Conservation (phyloP, 2,888 invertebrate species). For the Tetanocera ferruginea region DNA sequence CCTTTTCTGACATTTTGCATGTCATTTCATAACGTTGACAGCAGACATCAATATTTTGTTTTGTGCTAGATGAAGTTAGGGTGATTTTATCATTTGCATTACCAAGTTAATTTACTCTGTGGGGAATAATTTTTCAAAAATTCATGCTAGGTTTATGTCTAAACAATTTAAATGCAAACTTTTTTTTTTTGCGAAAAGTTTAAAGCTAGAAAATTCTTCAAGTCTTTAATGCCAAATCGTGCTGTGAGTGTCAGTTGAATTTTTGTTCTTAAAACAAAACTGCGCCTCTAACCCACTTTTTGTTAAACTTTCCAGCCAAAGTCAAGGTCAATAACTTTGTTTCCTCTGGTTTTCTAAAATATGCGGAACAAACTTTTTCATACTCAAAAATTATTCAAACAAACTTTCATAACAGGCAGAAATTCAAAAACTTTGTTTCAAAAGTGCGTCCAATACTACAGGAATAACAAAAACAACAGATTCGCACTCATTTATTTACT, state of each 20-base stretch:
- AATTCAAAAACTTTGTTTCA: slow-evolving; percentile 31
- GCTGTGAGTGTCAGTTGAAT: not conserved
- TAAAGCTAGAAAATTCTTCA: not conserved
- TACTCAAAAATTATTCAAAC: slow-evolving; percentile 9
- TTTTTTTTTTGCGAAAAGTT: not conserved
- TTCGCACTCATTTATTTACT: not conserved
- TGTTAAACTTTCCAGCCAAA: slow-evolving; percentile 25
- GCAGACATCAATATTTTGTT: slow-evolving; percentile 59
- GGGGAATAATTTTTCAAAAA: slow-evolving; percentile 12
- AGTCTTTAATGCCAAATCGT: not conserved
- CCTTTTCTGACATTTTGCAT: slow-evolving; percentile 55
- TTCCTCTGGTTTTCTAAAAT: slow-evolving; percentile 7
- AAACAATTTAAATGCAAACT: not conserved
- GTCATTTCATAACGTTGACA: slow-evolving; percentile 59
- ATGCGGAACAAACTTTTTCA: slow-evolving; percentile 23
- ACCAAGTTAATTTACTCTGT: slow-evolving; percentile 13
- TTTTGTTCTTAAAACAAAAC: not conserved
- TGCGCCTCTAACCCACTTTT: not conserved
- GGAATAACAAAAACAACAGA: not conserved
- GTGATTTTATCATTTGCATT: slow-evolving; percentile 37
- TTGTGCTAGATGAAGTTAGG: not conserved
- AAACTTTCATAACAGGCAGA: slow-evolving; percentile 17
- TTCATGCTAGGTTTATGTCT: not conserved
- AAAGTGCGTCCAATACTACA: slow-evolving; percentile 11
- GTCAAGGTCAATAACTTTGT: slow-evolving; percentile 35